A percentile compares a stretch with the other conserved stretches of the same genome.
phyloP scores from a whole-genome alignment of 2,797 vertebrate species.

The Acomys russatus region DNA sequence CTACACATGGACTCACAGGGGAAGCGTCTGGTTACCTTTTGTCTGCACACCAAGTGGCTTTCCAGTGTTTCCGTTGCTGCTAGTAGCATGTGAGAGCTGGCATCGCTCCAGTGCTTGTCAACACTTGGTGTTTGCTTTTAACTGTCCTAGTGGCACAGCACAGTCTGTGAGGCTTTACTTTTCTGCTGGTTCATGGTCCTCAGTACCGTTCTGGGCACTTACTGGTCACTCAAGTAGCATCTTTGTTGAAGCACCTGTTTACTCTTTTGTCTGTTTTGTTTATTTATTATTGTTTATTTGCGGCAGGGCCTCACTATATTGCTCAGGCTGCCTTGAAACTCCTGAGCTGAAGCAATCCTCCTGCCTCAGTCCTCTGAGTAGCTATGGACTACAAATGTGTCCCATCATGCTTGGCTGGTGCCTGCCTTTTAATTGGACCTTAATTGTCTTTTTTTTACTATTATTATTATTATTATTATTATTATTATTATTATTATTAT shows the following conservation, averaged over 20 bases:
- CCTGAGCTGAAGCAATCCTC: background rate
- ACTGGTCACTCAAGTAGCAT: background rate
- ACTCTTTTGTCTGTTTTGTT: background rate
- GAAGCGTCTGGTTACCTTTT: background rate
- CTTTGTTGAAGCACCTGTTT: background rate
- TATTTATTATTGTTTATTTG: background rate
- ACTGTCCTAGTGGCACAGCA: background rate
- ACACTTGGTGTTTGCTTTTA: background rate
- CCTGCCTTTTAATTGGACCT: background rate
- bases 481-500: background rate
- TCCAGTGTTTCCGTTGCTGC: background rate
- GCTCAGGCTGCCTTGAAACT: background rate
- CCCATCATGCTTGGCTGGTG: background rate
- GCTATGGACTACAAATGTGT: background rate
- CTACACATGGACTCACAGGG: background rate
- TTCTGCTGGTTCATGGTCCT: background rate
- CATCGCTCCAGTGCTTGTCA: background rate
- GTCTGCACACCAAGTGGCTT: background rate
- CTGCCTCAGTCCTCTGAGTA: background rate
- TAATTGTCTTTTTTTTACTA: background rate
- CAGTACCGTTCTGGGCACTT: background rate
- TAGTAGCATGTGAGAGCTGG: background rate
- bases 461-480: background rate
- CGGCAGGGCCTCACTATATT: background rate
- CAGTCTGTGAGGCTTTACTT: background rate